These are phyloP conservation scores for Speoplatyrhinus poulsoni DNA, from an alignment of 2,113 vertebrate genomes.

Conservation along the genomic window DNA sequence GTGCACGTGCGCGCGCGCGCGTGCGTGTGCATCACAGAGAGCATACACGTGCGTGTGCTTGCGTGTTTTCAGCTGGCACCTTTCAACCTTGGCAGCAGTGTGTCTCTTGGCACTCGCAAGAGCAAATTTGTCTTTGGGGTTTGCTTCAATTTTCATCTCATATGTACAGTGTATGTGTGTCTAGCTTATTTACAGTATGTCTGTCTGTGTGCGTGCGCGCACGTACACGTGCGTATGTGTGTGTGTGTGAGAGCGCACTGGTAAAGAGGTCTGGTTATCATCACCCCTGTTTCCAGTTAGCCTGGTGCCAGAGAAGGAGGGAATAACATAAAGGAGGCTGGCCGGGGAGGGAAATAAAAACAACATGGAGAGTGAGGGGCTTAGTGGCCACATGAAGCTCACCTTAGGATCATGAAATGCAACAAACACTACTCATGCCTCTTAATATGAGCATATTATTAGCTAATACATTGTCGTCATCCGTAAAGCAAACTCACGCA, in stretches of 20 bases:
- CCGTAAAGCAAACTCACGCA: too few relatives aligned
- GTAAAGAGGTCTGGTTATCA: conserved; percentile 61
- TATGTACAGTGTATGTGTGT: conserved; percentile 28
- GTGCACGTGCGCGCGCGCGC: conserved; percentile 3
- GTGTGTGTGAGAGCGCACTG: conserved; percentile 29
- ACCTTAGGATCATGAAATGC: background rate
- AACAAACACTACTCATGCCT: background rate
- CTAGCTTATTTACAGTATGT: background rate
- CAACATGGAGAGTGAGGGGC: conserved; percentile 13
- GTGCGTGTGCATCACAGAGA: conserved; percentile 16
- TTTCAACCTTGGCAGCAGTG: conserved; percentile 56
- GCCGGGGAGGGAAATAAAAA: conserved; percentile 26
- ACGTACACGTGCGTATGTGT: too few relatives aligned
- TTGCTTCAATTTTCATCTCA: conserved; percentile 50
- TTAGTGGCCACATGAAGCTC: background rate
- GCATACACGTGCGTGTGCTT: conserved; percentile 2
- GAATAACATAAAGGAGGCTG: conserved; percentile 18
- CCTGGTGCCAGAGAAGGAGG: conserved; percentile 33
- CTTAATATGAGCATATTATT: too few relatives aligned
- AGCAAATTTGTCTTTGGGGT: conserved; percentile 72
- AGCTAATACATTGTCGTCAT: too few relatives aligned
- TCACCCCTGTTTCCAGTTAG: conserved; percentile 46
- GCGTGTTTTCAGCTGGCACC: conserved; percentile 66
- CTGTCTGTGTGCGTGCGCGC: conserved; percentile 12
- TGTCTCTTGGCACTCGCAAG: conserved; percentile 58